A percentile compares a stretch with the other conserved stretches of the same genome.
These are phyloP conservation scores for Caenorhabditis sp. DNA, from an alignment of 2,888 invertebrate genomes.

Conservation along the genomic window DNA sequence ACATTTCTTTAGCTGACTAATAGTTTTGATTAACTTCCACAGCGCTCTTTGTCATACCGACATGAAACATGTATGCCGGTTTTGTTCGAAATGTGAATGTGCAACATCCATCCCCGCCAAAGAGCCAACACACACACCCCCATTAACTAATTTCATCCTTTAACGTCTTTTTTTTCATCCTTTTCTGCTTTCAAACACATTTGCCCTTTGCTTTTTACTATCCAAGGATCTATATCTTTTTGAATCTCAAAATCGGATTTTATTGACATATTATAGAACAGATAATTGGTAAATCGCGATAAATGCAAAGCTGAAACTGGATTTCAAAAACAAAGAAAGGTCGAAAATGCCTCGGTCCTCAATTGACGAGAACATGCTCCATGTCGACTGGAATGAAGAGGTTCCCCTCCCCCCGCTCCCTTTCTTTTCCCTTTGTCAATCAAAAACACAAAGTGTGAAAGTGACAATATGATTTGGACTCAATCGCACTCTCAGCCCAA, in stretches of 20 bases:
- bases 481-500: not conserved
- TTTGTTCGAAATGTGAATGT: constrained; percentile 42
- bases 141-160: constrained; percentile 66
- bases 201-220: constrained; percentile 39
- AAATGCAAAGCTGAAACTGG: constrained; percentile 15
- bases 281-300: constrained; percentile 12
- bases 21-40: not conserved
- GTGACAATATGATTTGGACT: constrained; percentile 25
- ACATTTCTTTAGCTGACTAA: not conserved
- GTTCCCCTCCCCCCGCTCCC: too few species aligned
- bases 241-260: constrained; percentile 14
- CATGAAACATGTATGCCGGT: constrained; percentile 51
- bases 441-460: constrained; percentile 41
- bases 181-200: constrained; percentile 20
- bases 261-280: constrained; percentile 12
- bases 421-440: constrained; percentile 1
- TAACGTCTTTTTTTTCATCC: constrained; percentile 48
- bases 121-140: constrained; percentile 46
- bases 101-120: constrained; percentile 26
- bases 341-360: constrained; percentile 60
- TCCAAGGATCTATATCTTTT: constrained; percentile 3
- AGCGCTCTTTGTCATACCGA: constrained; percentile 14
- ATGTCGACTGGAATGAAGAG: constrained; percentile 67
- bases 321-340: not conserved
- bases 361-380: constrained; percentile 65